Evolutionary conservation across 2,888 invertebrate genomes (phyloP).

Genomic region (Drosophila fulvimacula): DNA sequence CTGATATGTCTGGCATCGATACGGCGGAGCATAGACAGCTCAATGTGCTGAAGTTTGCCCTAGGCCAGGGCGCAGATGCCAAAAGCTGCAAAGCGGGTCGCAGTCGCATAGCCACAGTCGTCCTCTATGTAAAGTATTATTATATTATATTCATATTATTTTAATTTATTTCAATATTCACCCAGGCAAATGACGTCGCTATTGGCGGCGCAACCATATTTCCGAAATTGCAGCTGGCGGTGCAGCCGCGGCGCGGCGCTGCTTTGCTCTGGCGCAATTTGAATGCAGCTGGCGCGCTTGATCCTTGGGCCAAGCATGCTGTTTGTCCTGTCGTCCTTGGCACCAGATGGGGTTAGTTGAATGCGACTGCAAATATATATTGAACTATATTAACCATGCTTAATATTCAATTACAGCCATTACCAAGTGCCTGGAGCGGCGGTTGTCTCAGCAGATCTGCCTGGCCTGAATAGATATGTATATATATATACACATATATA

Average conservation of each 20-base stretch:
- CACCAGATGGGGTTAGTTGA: conserved; percentile 51
- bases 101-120: conserved; percentile 31
- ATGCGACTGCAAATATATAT: not conserved
- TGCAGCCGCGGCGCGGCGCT: conserved; percentile 32
- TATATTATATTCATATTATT: not conserved
- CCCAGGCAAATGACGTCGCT: conserved; percentile 43
- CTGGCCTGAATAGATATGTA: conserved; percentile 20
- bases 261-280: conserved; percentile 49
- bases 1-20: conserved; percentile 31
- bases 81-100: not conserved
- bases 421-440: conserved; percentile 37
- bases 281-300: conserved; percentile 16
- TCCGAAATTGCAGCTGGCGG: conserved; percentile 38
- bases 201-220: conserved; percentile 52
- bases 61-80: conserved; percentile 28
- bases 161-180: not conserved
- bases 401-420: conserved; percentile 35
- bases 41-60: conserved; percentile 33
- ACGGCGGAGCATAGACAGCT: conserved; percentile 16
- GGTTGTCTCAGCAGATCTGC: conserved; percentile 24
- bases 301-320: conserved; percentile 30
- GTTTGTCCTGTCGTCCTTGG: conserved; percentile 51
- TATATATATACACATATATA: not conserved
- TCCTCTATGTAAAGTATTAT: conserved; percentile 32
- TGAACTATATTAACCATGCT: not conserved